phyloP scores from a whole-genome alignment of 2,113 vertebrate genomes.

The Megaceryle torquata region DNA sequence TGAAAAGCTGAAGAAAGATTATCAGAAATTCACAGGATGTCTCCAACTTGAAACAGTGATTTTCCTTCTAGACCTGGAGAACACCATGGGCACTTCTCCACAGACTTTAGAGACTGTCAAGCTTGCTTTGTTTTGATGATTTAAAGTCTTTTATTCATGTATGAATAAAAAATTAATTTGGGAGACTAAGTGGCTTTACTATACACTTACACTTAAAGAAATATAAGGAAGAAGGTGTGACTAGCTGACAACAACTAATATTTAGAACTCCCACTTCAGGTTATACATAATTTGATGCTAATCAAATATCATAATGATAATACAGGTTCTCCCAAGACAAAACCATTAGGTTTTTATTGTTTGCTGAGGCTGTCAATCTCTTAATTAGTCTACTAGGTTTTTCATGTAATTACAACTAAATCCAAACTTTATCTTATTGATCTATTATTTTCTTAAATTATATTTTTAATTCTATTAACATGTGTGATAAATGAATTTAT shows the following conservation, averaged over 20 bases:
- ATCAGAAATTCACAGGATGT: background rate
- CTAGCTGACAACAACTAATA: background rate
- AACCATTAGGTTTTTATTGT: background rate
- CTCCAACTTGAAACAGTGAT: background rate
- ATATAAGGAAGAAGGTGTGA: background rate
- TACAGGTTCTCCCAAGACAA: background rate
- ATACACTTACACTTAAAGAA: background rate
- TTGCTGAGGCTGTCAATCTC: background rate
- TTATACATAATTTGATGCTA: background rate
- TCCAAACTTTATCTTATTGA: background rate
- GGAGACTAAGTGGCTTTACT: background rate
- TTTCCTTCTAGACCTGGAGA: background rate
- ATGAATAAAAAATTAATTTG: background rate
- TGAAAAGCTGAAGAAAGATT: background rate
- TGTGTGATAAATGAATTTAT: background rate
- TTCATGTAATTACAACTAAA: background rate
- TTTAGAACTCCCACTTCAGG: background rate
- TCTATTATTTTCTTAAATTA: background rate
- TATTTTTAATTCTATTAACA: background rate
- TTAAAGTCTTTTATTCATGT: background rate
- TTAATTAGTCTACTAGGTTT: background rate
- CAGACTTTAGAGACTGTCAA: background rate
- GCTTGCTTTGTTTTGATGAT: background rate
- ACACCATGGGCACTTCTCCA: background rate
- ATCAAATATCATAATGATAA: background rate